These are phyloP conservation scores for Halcyon malimbica DNA, from an alignment of 2,113 vertebrate genomes.

Conservation along the genomic window DNA sequence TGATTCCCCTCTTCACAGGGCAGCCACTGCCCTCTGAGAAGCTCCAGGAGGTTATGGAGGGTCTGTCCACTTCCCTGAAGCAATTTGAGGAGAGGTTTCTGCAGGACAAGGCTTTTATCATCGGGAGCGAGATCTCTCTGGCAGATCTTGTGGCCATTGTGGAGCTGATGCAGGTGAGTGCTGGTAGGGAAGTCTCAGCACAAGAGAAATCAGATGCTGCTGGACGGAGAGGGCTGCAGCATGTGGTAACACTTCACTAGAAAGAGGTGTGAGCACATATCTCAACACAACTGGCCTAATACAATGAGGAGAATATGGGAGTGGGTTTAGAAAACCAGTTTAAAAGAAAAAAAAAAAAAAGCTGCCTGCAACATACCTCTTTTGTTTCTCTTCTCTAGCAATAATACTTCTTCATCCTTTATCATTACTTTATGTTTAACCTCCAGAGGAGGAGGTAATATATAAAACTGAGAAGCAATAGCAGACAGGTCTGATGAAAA, in stretches of 20 bases:
- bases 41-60: constrained; percentile 78
- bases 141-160: constrained; percentile 90
- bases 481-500: background rate
- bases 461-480: background rate
- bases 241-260: background rate
- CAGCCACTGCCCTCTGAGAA: constrained; percentile 77
- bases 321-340: background rate
- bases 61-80: constrained; percentile 75
- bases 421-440: background rate
- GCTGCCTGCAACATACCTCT: background rate
- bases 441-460: background rate
- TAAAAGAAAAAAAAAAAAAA: background rate
- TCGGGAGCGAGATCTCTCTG: constrained; percentile 82
- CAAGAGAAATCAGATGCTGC: background rate
- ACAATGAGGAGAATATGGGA: background rate
- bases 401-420: background rate
- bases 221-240: background rate
- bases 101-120: constrained; percentile 82
- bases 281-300: background rate
- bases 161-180: constrained; percentile 89
- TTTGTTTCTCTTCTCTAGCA: background rate
- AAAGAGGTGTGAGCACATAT: background rate
- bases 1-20: constrained; percentile 79
- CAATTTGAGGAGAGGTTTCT: constrained; percentile 87
- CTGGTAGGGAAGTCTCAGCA: background rate